Evolutionary conservation across 1,140 invertebrate species (phyloP).

Genomic region (Lordiphosa stackelbergi): DNA sequence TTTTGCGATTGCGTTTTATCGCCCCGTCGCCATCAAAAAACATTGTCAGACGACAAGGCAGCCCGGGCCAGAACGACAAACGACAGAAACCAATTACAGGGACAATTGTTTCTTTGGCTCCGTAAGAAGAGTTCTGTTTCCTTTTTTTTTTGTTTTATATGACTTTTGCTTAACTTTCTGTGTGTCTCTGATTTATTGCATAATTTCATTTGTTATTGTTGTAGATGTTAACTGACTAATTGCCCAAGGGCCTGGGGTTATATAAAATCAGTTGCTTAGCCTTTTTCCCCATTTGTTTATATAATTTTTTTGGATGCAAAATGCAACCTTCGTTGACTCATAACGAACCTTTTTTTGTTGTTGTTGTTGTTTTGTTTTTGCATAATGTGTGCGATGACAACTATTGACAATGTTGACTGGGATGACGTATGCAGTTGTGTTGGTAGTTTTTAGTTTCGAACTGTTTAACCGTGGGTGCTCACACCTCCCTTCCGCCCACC

Average conservation of each 20-base stretch:
- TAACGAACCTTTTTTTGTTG: constrained; percentile 1
- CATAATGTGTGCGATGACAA: constrained; percentile 15
- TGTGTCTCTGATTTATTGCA: constrained; percentile 1
- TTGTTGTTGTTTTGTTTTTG: constrained; percentile 4
- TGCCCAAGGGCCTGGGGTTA: not conserved
- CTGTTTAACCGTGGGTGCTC: constrained; percentile 23
- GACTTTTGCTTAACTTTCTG: too few relatives aligned
- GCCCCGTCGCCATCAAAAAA: constrained; percentile 27
- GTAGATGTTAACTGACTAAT: constrained; percentile 1
- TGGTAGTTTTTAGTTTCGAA: constrained; percentile 14
- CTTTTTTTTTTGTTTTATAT: too few relatives aligned
- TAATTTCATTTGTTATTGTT: constrained; percentile 7
- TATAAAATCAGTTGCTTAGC: too few relatives aligned
- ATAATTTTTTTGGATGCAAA: constrained; percentile 8
- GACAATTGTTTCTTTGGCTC: not conserved
- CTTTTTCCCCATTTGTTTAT: constrained; percentile 6
- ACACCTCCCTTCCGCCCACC: too few relatives aligned
- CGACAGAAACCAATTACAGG: constrained; percentile 33
- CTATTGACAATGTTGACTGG: constrained; percentile 15
- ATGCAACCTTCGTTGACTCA: constrained; percentile 7
- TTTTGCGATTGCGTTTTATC: constrained; percentile 50
- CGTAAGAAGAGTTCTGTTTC: too few relatives aligned
- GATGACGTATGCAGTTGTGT: constrained; percentile 42
- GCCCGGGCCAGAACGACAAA: not conserved
- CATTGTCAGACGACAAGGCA: constrained; percentile 33